Base-by-base conservation (phyloP, 2,797 vertebrate genomes). In the Phoebastria nigripes region DNA sequence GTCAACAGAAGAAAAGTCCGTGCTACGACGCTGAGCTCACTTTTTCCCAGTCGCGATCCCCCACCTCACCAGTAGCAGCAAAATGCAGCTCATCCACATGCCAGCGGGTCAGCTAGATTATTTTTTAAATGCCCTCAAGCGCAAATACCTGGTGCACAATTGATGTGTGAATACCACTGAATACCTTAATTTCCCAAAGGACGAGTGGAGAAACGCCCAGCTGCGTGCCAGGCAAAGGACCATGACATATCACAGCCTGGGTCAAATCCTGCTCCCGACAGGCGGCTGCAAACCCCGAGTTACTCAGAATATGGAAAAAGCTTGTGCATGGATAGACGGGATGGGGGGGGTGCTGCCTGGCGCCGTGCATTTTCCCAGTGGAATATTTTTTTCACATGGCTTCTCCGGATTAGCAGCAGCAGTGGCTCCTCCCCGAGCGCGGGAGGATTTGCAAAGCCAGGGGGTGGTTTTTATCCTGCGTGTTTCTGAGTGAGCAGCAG, bases 321-420 rank as follows among this genome's bases (percentile, higher is more conserved):
- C 54, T 71, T 0, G 0, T 9, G 76, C 29, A 22, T 0, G 31
- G 55, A 8, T 1, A 9, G 49, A 14, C 1, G 21, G 54, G 46
- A 46, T 2, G n/a, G 28, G 49, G 49, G 69, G 42, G 16, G 8
- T 25, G 61, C 62, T 21, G 54, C 35, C 46, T 9, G 59, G 52
- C 4, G 2, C 67, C 8, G 1, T 0, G 1, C 4, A 3, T 59
- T 59, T 28, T 31, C 59, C 49, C 3, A 7, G 8, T 2, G 4
- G 31, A 67, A 71, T 22, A 11, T 10, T 9, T 21, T 21, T 81
- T 16, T 39, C 39, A 25, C 0, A 1, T 2, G 6, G 42, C 18
- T 39, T 49, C 69, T 67, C 3, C 0, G 1, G 47, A 11, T 52
- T 9, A 73, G 16, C 80, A 35, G 41, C 0, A 0, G 24, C 2